A percentile compares a stretch with the other conserved stretches of the same genome.
These are phyloP conservation scores for Pipra filicauda DNA, from an alignment of 2,113 vertebrate genomes.

Conservation along the genomic window DNA sequence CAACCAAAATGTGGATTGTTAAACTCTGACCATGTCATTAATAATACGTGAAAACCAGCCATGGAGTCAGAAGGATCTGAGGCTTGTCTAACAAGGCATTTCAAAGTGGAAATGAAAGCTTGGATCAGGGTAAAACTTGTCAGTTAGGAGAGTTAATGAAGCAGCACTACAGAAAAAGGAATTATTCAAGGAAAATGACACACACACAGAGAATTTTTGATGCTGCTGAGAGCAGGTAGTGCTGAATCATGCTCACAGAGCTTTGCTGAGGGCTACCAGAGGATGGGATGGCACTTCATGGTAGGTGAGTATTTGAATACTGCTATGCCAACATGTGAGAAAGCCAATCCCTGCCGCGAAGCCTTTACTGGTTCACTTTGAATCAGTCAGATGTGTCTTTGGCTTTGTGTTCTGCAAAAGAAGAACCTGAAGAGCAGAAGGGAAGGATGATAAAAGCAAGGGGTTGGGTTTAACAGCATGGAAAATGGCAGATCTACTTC, in stretches of 20 bases:
- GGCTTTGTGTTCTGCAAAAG: not conserved
- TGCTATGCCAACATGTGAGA: not conserved
- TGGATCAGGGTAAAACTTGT: constrained; percentile 56
- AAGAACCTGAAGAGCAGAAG: not conserved
- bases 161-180: constrained; percentile 42
- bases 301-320: not conserved
- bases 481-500: not conserved
- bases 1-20: constrained; percentile 23
- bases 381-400: not conserved
- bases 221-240: constrained; percentile 14
- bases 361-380: not conserved
- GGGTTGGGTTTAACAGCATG: not conserved
- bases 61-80: constrained; percentile 35
- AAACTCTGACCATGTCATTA: constrained; percentile 41
- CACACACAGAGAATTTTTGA: constrained; percentile 28
- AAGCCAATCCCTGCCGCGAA: not conserved
- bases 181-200: constrained; percentile 66
- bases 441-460: not conserved
- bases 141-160: constrained; percentile 64
- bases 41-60: constrained; percentile 22
- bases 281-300: not conserved
- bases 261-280: not conserved
- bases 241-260: constrained; percentile 28
- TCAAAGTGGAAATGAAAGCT: constrained; percentile 67
- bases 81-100: constrained; percentile 68